Conservation (phyloP, 1,140 invertebrate species). For the Sweltsa coloradensis region DNA sequence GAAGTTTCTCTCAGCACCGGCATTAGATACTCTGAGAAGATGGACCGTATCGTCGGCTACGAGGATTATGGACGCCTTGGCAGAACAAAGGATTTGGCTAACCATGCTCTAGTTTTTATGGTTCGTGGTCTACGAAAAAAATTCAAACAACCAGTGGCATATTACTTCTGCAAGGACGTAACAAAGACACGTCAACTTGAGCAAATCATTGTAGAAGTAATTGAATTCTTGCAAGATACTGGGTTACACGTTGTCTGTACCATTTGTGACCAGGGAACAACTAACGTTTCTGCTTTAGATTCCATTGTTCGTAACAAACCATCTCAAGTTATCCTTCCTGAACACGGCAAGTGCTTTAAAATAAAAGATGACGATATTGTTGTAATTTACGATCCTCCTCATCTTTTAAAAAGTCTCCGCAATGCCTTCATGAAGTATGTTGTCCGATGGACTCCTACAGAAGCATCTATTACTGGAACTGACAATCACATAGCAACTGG, state of each 20-base stretch:
- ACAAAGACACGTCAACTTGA: conserved; percentile 5
- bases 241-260: conserved; percentile 9
- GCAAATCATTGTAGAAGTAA: conserved; percentile 6
- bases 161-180: conserved; percentile 9
- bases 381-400: too few relatives aligned
- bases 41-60: conserved; percentile 16
- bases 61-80: conserved; percentile 17
- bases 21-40: conserved; percentile 11
- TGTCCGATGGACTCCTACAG: too few relatives aligned
- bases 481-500: too few relatives aligned
- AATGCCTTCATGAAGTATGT: too few relatives aligned
- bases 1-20: conserved; percentile 12
- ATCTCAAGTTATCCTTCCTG: too few relatives aligned
- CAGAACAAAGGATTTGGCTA: conserved; percentile 11
- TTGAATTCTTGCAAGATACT: neutral
- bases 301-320: conserved; percentile 2
- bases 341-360: too few relatives aligned
- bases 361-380: too few relatives aligned
- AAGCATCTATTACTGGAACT: too few relatives aligned
- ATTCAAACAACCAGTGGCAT: conserved; percentile 19
- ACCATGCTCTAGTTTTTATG: conserved; percentile 21
- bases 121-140: conserved; percentile 11
- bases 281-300: conserved; percentile 11
- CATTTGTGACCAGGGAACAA: conserved; percentile 12
- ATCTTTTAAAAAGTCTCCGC: too few relatives aligned